Conservation (phyloP, 2,888 invertebrate species). For the Pachymerium ferrugineum region DNA sequence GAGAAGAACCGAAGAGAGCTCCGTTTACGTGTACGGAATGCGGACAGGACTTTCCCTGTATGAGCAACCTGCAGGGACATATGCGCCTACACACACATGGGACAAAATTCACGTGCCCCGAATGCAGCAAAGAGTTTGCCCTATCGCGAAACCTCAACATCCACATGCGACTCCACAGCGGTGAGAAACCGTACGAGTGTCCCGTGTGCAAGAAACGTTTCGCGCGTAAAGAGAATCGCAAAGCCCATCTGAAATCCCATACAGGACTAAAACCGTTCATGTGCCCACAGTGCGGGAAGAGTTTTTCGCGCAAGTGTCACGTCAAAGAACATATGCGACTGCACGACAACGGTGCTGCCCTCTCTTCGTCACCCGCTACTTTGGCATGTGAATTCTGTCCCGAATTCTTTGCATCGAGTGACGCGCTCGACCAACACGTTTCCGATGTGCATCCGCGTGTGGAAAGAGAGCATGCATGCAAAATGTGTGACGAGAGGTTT, state of each 20-base stretch:
- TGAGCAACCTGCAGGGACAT: constrained; percentile 52
- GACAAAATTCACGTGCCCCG: constrained; percentile 46
- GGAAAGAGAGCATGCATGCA: constrained; percentile 75
- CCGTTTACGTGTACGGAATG: constrained; percentile 49
- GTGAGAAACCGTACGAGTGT: constrained; percentile 49
- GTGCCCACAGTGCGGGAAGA: constrained; percentile 39
- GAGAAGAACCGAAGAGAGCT: constrained; percentile 36
- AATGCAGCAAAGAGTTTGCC: constrained; percentile 49
- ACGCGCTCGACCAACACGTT: constrained; percentile 60
- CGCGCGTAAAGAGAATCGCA: constrained; percentile 47
- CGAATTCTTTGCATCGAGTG: constrained; percentile 61
- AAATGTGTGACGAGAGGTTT: constrained; percentile 79
- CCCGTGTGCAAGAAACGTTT: constrained; percentile 49
- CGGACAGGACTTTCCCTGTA: constrained; percentile 49
- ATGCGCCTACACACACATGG: constrained; percentile 49
- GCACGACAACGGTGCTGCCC: constrained; percentile 28
- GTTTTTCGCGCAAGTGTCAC: constrained; percentile 40
- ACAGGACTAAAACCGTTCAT: constrained; percentile 37
- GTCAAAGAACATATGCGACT: constrained; percentile 40
- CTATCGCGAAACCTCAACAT: constrained; percentile 44
- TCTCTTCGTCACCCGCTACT: constrained; percentile 31
- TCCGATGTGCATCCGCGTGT: constrained; percentile 56
- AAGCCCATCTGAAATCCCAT: constrained; percentile 49
- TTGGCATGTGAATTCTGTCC: constrained; percentile 62
- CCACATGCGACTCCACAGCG: constrained; percentile 50